Evolutionary conservation across 2,888 invertebrate species (phyloP).

Genomic region (Apodemia mormo): DNA sequence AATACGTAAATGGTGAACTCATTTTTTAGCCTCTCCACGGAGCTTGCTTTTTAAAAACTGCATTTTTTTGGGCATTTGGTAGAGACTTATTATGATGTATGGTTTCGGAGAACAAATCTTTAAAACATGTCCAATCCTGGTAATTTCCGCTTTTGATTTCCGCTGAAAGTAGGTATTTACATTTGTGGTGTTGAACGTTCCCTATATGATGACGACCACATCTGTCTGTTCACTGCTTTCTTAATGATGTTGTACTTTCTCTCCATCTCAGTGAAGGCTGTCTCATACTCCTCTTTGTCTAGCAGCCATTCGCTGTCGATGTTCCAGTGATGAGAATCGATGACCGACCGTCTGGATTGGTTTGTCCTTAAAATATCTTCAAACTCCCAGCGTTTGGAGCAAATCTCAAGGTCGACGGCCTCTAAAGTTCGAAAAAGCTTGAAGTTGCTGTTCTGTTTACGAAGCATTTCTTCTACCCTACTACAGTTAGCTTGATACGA

Average conservation of each 20-base stretch:
- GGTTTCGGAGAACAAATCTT: too few species aligned
- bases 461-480: slow-evolving; percentile 21
- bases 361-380: neutral
- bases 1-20: slow-evolving; percentile 15
- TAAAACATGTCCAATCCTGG: slow-evolving; percentile 6
- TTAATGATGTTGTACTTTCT: neutral
- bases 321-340: slow-evolving; percentile 20
- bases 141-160: neutral
- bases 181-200: slow-evolving; percentile 5
- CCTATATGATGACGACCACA: neutral
- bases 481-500: slow-evolving; percentile 3
- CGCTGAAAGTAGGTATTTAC: neutral
- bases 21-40: slow-evolving; percentile 19
- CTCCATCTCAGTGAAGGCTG: neutral
- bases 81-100: neutral
- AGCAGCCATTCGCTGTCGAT: slow-evolving; percentile 5
- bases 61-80: slow-evolving; percentile 10
- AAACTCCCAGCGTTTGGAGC: slow-evolving; percentile 14
- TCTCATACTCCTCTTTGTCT: neutral
- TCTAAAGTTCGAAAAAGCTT: slow-evolving; percentile 15
- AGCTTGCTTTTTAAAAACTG: slow-evolving; percentile 20
- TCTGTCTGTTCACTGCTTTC: too few species aligned
- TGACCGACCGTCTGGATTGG: slow-evolving; percentile 17
- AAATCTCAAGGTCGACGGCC: neutral
- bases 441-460: slow-evolving; percentile 18